Conservation (phyloP, 2,113 vertebrate species). For the Conger conger region DNA sequence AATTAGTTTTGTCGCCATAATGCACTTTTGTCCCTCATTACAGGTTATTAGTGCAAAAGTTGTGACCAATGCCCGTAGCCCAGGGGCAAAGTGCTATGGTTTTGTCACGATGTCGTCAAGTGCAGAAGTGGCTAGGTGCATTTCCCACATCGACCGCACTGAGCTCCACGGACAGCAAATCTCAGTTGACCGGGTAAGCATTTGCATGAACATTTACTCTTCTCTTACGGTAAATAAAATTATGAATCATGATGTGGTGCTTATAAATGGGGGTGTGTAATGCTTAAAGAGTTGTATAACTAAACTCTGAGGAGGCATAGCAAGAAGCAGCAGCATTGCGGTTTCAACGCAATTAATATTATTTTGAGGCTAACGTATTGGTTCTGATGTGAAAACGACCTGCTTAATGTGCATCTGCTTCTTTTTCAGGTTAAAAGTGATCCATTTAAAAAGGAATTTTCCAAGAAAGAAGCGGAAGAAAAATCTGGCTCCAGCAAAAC, state of each 20-base stretch:
- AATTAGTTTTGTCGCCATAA: background rate
- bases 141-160: slow-evolving; percentile 89
- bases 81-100: slow-evolving; percentile 93
- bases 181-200: slow-evolving; percentile 89
- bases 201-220: background rate
- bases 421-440: slow-evolving; percentile 85
- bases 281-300: too few species aligned
- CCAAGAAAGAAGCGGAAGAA: slow-evolving; percentile 89
- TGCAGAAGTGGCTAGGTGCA: slow-evolving; percentile 86
- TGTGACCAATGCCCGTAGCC: slow-evolving; percentile 94
- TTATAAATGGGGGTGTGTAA: too few species aligned
- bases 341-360: too few species aligned
- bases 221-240: too few species aligned
- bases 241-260: too few species aligned
- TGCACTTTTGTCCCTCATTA: background rate
- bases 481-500: slow-evolving; percentile 78
- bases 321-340: too few species aligned
- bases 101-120: slow-evolving; percentile 95
- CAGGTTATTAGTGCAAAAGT: slow-evolving; percentile 96
- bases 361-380: background rate
- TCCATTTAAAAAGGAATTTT: slow-evolving; percentile 91
- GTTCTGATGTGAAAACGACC: background rate
- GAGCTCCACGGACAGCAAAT: slow-evolving; percentile 96
- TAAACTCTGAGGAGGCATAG: too few species aligned
- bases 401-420: background rate